phyloP scores from a whole-genome alignment of 2,888 invertebrate genomes.

The Prosapia bicincta region DNA sequence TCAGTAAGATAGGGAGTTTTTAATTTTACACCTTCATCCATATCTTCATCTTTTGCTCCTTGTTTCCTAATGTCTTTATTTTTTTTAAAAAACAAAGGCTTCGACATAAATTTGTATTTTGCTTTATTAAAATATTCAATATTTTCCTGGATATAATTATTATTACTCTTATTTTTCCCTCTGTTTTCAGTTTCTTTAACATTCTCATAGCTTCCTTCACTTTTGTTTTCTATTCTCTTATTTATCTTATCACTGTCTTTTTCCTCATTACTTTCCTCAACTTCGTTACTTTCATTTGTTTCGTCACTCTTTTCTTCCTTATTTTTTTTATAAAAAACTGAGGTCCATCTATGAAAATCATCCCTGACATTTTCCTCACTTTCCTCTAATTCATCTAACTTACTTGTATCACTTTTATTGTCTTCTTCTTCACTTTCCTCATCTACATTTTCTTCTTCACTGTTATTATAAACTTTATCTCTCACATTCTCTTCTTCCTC shows the following conservation, averaged over 20 bases:
- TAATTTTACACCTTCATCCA: constrained; percentile 5
- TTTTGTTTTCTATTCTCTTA: constrained; percentile 31
- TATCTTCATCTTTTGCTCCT: constrained; percentile 7
- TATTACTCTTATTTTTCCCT: background rate
- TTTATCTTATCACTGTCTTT: constrained; percentile 45
- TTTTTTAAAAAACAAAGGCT: constrained; percentile 4
- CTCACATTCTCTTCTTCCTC: constrained; percentile 43
- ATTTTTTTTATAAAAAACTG: no score
- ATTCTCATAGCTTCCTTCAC: constrained; percentile 43
- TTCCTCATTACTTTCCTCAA: constrained; percentile 43
- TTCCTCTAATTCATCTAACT: constrained; percentile 41
- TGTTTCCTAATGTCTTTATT: background rate
- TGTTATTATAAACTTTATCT: constrained; percentile 43
- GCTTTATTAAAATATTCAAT: constrained; percentile 24
- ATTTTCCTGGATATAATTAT: constrained; percentile 17
- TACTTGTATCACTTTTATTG: constrained; percentile 25
- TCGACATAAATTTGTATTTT: constrained; percentile 6
- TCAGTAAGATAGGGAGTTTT: background rate
- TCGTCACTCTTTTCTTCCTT: constrained; percentile 41
- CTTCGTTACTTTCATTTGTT: constrained; percentile 41
- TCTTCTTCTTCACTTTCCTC: constrained; percentile 39
- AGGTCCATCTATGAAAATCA: constrained; percentile 33
- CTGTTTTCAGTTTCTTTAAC: constrained; percentile 11
- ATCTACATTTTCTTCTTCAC: constrained; percentile 29
- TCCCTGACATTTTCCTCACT: constrained; percentile 44